Evolutionary conservation across 2,797 vertebrate species (phyloP).

Genomic region (Valencia hispanica): DNA sequence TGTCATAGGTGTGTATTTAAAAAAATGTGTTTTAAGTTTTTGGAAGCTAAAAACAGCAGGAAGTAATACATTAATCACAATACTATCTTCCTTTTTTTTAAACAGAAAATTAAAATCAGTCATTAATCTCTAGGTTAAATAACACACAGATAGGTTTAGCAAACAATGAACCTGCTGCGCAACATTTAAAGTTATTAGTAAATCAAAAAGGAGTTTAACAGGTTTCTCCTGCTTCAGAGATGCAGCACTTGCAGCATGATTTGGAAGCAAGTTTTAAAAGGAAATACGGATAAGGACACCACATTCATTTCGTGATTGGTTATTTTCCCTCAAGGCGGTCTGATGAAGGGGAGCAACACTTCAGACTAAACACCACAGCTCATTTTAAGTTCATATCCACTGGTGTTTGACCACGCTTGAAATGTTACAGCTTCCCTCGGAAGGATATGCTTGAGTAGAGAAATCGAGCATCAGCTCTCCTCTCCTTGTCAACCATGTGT

Average conservation of each 20-base stretch:
- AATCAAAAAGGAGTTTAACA: neutral
- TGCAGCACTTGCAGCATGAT: neutral
- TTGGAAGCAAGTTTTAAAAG: neutral
- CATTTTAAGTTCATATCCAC: conserved; percentile 12
- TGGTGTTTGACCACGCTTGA: conserved; percentile 32
- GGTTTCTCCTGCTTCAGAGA: neutral
- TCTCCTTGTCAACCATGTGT: conserved; percentile 6
- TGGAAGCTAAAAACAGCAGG: neutral
- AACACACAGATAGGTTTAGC: neutral
- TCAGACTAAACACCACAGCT: conserved; percentile 8
- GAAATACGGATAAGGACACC: neutral
- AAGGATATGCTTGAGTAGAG: conserved; percentile 34
- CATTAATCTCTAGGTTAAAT: neutral
- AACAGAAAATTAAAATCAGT: neutral
- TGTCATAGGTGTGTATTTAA: neutral
- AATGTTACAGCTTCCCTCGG: conserved; percentile 21
- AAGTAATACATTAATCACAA: neutral
- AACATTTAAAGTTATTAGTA: neutral
- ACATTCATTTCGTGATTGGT: neutral
- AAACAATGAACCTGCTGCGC: neutral
- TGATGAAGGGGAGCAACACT: conserved; percentile 1
- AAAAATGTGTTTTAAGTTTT: neutral
- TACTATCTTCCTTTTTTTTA: neutral
- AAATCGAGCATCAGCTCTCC: conserved; percentile 50
- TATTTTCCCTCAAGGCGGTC: neutral